phyloP scores from a whole-genome alignment of 2,797 vertebrate genomes.

The Pangasius djambal region DNA sequence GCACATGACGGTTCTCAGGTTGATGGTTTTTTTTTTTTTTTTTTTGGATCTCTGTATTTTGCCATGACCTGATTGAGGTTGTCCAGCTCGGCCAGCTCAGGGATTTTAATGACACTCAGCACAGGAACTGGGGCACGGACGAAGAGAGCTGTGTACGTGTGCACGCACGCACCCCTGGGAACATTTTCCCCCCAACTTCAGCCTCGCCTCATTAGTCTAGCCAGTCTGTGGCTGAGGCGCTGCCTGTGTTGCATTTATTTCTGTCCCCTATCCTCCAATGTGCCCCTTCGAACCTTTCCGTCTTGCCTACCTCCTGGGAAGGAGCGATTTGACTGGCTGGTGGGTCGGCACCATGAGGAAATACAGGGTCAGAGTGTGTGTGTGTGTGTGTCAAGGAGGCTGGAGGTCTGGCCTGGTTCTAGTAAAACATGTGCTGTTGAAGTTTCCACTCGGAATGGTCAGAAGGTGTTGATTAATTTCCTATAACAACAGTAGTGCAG shows the following conservation, averaged over 20 bases:
- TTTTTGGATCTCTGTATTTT: slow-evolving; percentile 16
- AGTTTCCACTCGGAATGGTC: not conserved
- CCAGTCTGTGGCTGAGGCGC: slow-evolving; percentile 57
- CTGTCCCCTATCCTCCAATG: slow-evolving; percentile 57
- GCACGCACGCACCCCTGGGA: slow-evolving; percentile 63
- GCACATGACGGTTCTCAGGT: not conserved
- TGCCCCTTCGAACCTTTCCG: slow-evolving; percentile 26
- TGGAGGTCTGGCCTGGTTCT: not conserved
- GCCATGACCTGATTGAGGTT: slow-evolving; percentile 50
- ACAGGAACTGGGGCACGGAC: slow-evolving; percentile 67
- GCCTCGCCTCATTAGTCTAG: slow-evolving; percentile 72
- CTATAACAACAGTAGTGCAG: not conserved
- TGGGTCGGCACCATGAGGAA: slow-evolving; percentile 59
- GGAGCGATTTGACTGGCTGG: slow-evolving; percentile 55
- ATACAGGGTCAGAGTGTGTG: slow-evolving; percentile 17
- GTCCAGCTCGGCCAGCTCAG: slow-evolving; percentile 15
- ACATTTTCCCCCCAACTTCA: slow-evolving; percentile 57
- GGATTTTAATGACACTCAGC: slow-evolving; percentile 44
- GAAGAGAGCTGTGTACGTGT: slow-evolving; percentile 47
- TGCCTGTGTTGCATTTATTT: slow-evolving; percentile 72
- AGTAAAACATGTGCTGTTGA: not conserved
- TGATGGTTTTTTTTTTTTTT: not conserved
- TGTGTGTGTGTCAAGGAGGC: slow-evolving; percentile 71
- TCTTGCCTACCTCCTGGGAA: slow-evolving; percentile 53
- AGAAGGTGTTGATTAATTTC: not conserved